Evolutionary conservation across 1,140 invertebrate species (phyloP), one percentile per base, ranked within the genome.

Genomic region (Leptoteleia sp.): DNA sequence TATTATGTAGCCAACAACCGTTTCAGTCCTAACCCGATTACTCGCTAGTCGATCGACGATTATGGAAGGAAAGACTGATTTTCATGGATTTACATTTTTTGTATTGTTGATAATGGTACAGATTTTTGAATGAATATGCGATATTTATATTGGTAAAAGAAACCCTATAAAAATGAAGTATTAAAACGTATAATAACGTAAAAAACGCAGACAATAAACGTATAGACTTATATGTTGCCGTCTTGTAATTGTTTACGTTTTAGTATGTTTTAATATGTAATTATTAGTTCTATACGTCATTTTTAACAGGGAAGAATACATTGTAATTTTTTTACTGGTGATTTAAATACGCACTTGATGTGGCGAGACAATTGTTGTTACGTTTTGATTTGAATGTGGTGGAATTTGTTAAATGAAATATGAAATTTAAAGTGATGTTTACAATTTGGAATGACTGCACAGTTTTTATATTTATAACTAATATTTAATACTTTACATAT

Each of bases 361-460:
- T 59, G 38, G 61, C 48, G 48, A 59, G 12, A 54, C 33, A 40
- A 48, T 65, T 17, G 11, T 37, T 25, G 31, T 62, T 57, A 31
- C 52, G 16, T 42, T 7, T 52, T 17, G 38, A 52, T 67, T 73
- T 45, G 54, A 52, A 67, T 59, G 45, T 37, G 72, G 62, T 76
- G 62, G 62, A 76, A 76, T 65, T 59, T 59, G 61, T 73, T 73
- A 73, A 65, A 47, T 71, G 31, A 22, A 35, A 4, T 19, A 61
- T 54, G 29, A 37, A 47, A 45, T 35, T 61, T 22, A 6, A 33
- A 47, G 16, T 65, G 45, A 50, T 22, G 22, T 48, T 5, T n/a
- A 22, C n/a, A 54, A 54, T 45, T 54, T 54, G 62, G 47, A 67
- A 67, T 61, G 57, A 19, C 42, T 15, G 11, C 8, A 27, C 22